These are phyloP conservation scores for Pimephales promelas DNA, from an alignment of 2,113 vertebrate species.

Conservation along the genomic window DNA sequence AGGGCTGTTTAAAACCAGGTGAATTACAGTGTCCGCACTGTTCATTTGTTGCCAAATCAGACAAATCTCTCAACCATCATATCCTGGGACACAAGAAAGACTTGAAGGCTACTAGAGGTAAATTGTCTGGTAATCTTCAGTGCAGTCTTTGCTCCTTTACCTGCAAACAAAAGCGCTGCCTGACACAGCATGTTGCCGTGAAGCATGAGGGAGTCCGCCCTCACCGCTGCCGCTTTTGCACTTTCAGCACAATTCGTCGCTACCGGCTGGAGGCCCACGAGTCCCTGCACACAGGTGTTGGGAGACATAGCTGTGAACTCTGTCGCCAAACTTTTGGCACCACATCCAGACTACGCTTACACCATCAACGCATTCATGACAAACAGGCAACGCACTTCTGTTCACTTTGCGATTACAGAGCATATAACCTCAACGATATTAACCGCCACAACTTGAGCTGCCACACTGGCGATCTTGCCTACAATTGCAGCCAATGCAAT, in stretches of 20 bases:
- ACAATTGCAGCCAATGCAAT: constrained; percentile 80
- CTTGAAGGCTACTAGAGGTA: constrained; percentile 49
- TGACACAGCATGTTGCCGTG: constrained; percentile 82
- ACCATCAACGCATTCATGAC: constrained; percentile 87
- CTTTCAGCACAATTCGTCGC: constrained; percentile 86
- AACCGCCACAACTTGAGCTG: constrained; percentile 87
- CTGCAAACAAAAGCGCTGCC: constrained; percentile 85
- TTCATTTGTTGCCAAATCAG: constrained; percentile 76
- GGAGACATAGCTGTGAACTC: constrained; percentile 81
- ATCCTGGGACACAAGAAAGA: constrained; percentile 69
- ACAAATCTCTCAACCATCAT: constrained; percentile 77
- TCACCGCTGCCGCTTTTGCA: constrained; percentile 82
- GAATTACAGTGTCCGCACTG: constrained; percentile 80
- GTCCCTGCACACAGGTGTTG: constrained; percentile 88
- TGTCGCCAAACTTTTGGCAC: constrained; percentile 89
- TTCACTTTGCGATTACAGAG: constrained; percentile 85
- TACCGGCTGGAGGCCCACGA: constrained; percentile 91
- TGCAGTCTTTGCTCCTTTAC: constrained; percentile 79
- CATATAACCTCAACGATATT: constrained; percentile 87
- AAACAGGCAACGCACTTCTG: constrained; percentile 89
- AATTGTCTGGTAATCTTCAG: constrained; percentile 62
- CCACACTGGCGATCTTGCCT: constrained; percentile 81
- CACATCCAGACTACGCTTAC: constrained; percentile 88
- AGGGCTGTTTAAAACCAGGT: constrained; percentile 76
- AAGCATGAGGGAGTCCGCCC: constrained; percentile 85